Conservation (phyloP, 2,113 vertebrate species). For the Pungitius pungitius region DNA sequence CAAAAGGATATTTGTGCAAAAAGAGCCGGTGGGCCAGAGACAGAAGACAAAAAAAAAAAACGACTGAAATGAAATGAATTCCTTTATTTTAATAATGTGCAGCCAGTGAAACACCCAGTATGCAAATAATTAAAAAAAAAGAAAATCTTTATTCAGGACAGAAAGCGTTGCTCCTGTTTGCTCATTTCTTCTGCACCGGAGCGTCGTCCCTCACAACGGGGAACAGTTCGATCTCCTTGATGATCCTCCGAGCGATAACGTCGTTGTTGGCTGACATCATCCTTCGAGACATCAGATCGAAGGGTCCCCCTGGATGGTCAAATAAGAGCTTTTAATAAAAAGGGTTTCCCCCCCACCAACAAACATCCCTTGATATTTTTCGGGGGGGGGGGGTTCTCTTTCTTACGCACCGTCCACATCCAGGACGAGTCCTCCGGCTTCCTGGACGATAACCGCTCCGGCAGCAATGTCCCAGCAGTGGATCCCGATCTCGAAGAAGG, state of each 20-base stretch:
- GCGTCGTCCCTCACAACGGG: constrained; percentile 84
- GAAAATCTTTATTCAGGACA: constrained; percentile 49
- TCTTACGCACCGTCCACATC: constrained; percentile 84
- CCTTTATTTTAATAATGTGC: background rate
- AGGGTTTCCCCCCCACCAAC: background rate
- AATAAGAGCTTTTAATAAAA: constrained; percentile 29
- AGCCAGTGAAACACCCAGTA: background rate
- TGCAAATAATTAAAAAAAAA: constrained; percentile 3
- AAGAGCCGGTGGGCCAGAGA: background rate
- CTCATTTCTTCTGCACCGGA: constrained; percentile 19
- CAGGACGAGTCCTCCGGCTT: constrained; percentile 88
- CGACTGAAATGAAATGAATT: background rate
- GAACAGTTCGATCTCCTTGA: constrained; percentile 87
- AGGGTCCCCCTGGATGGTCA: constrained; percentile 82
- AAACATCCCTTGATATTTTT: background rate
- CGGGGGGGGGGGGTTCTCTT: constrained; percentile 8
- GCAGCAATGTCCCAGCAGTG: constrained; percentile 95
- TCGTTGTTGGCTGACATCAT: constrained; percentile 86
- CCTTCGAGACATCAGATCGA: constrained; percentile 93
- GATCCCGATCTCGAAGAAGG: constrained; percentile 92
- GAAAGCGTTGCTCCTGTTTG: background rate
- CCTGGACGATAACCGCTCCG: constrained; percentile 86
- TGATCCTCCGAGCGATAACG: constrained; percentile 83
- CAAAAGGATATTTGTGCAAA: background rate
- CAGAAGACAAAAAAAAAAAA: background rate